Percentiles rank a stretch among this genome's conserved stretches.
These are phyloP conservation scores for Epinephelus malabaricus DNA, from an alignment of 2,797 vertebrate species.

Conservation along the genomic window DNA sequence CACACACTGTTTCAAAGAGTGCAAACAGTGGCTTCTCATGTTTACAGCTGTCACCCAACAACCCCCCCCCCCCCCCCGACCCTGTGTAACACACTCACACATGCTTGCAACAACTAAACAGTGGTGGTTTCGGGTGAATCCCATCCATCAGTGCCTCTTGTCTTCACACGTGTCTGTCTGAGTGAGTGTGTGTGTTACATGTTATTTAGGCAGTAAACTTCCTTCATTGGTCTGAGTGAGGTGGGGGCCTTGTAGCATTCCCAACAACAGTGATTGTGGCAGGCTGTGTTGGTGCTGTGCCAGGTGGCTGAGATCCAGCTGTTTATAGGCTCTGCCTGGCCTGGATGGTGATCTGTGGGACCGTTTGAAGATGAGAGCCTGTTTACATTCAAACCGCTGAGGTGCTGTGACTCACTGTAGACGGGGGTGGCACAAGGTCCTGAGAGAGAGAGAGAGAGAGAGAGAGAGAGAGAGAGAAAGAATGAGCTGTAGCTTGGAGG, in stretches of 20 bases:
- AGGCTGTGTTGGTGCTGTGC: conserved; percentile 52
- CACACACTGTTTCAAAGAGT: conserved; percentile 65
- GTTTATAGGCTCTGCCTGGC: conserved; percentile 48
- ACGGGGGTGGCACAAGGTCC: conserved; percentile 24
- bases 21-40: conserved; percentile 68
- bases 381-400: conserved; percentile 79
- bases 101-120: conserved; percentile 62
- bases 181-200: conserved; percentile 50
- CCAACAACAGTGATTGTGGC: conserved; percentile 42
- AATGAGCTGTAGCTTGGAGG: conserved; percentile 31
- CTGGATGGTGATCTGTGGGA: conserved; percentile 46
- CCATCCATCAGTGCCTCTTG: conserved; percentile 44
- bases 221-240: conserved; percentile 38
- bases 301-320: conserved; percentile 75
- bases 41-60: conserved; percentile 69
- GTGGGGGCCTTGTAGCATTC: conserved; percentile 30
- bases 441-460: conserved; percentile 38
- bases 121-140: conserved; percentile 55
- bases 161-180: conserved; percentile 67
- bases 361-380: conserved; percentile 65
- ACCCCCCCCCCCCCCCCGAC: conserved; percentile 8
- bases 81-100: conserved; percentile 52
- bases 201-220: conserved; percentile 67
- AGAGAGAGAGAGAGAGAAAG: conserved; percentile 24
- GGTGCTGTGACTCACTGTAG: conserved; percentile 67